Base-by-base conservation (phyloP, 1,140 invertebrate species). In the Lepidostoma basale region DNA sequence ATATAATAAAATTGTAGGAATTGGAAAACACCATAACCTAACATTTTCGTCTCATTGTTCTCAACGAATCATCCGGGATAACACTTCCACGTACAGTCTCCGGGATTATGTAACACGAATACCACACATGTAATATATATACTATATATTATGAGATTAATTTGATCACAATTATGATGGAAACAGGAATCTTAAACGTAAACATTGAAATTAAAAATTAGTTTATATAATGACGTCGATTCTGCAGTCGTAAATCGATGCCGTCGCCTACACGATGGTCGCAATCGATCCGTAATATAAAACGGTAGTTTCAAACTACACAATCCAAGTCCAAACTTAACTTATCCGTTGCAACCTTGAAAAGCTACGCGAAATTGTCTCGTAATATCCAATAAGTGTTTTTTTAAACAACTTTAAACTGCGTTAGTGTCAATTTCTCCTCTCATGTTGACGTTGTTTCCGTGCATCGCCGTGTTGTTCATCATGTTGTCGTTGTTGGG, bases 401-500 rank as follows among this genome's bases (percentile, higher is more conserved):
- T n/a, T n/a, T n/a, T n/a, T n/a, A n/a, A n/a, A n/a, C n/a, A n/a
- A n/a, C n/a, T n/a, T 69, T 73, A 73, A 23, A 73, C 71, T 1
- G 71, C 71, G 44, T 73, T 73, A 2, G 71, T 73, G 60, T 73
- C 71, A 16, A 73, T 69, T 69, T 72, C 70, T 14, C 70, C 70
- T 42, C 70, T 60, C 42, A 68, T 68, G 23, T 62, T 72, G 4
- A 56, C 39, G 18, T 39, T 62, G 14, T 28, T 42, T 6, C 56
- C 56, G 12, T 68, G 67, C 45, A 69, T 60, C 14, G 44, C 44
- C 0, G 70, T 66, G 56, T 68, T 72, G 47, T 68, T 72, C 67
- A 72, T 68, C 28, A 72, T 45, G 45, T 69, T 69, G n/a, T 54
- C 47, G 18, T 49, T 60, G 12, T 49, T 72, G 4, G 58, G 20